Base-by-base conservation (phyloP, 2,113 vertebrate genomes). In the Labeo catla region DNA sequence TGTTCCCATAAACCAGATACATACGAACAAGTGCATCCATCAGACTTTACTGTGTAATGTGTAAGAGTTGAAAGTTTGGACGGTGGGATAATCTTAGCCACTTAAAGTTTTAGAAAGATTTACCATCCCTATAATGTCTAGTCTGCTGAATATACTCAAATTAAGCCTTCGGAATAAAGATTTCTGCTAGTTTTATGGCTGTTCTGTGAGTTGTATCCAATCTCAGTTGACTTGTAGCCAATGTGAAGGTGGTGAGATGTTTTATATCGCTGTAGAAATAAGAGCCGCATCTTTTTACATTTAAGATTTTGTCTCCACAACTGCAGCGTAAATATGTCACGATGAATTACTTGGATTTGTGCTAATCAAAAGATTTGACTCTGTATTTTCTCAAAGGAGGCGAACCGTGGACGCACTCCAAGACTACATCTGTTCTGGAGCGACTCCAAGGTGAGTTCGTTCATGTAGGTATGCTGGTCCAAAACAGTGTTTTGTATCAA, bases 311-410 rank as follows among this genome's bases (percentile, higher is more conserved):
- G 50, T 57, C 52, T 81, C 52, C 50, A 70, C n/a, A 57, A 57
- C 74, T 83, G 85, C 73, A 7, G 79, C 86, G 87, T 86, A 88
- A 90, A 88, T 79, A 84, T 88, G 84, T 88, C 90, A 90, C 12
- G 76, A 78, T 83, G 10, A 89, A 91, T 91, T 15, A 88, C 63
- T 83, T 74, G 45, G 52, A 89, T 77, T 87, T 83, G 88, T 16
- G 43, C 66, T 86, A 50, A 49, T 89, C 86, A 85, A 52, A 80
- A n/a, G 45, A 10, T 81, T 84, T 74, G 61, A 61, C 34, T 88
- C 36, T 82, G 61, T 23, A 77, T 89, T 82, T 66, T 88, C 87
- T 89, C 84, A 83, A 87, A 87, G 87, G 83, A 81, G 83, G 1
- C 11, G 16, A 76, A 70, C 45, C 83, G 84, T 84, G 82, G 88